A percentile compares a stretch with the other conserved stretches of the same genome.
These are phyloP conservation scores for Formicarius rufipectus DNA, from an alignment of 2,113 vertebrate species.

Conservation along the genomic window DNA sequence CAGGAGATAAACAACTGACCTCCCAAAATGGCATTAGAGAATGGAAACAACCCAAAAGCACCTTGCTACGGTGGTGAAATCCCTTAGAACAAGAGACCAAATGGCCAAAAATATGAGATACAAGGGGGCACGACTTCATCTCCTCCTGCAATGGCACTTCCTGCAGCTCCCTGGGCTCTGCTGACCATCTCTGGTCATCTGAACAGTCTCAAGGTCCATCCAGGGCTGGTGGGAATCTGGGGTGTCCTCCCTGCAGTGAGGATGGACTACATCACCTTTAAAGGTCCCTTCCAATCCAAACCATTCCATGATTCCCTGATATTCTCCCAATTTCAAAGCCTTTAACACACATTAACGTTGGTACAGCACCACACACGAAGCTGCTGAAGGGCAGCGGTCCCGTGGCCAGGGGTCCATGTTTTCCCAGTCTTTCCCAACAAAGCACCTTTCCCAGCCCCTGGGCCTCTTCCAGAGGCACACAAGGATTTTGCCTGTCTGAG, in stretches of 20 bases:
- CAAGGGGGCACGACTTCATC: accelerated
- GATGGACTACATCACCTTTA: neutral
- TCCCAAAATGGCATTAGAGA: neutral
- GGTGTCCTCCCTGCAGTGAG: neutral
- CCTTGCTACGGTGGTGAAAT: neutral
- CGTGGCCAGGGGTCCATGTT: accelerated
- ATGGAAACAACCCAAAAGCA: neutral
- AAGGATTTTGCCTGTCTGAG: neutral
- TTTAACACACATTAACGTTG: accelerated
- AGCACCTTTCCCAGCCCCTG: neutral
- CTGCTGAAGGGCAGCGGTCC: neutral
- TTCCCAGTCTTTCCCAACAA: neutral
- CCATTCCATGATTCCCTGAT: neutral
- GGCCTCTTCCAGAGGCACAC: neutral
- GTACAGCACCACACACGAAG: neutral
- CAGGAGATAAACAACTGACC: neutral
- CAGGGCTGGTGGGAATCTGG: neutral
- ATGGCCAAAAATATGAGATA: neutral
- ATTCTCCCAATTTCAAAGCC: neutral
- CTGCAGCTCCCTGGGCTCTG: accelerated
- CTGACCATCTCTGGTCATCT: neutral
- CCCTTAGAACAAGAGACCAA: neutral
- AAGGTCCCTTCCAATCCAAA: neutral
- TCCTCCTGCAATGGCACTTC: neutral
- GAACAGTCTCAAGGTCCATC: neutral